phyloP scores from a whole-genome alignment of 2,888 invertebrate genomes.

The Clunio marinus region DNA sequence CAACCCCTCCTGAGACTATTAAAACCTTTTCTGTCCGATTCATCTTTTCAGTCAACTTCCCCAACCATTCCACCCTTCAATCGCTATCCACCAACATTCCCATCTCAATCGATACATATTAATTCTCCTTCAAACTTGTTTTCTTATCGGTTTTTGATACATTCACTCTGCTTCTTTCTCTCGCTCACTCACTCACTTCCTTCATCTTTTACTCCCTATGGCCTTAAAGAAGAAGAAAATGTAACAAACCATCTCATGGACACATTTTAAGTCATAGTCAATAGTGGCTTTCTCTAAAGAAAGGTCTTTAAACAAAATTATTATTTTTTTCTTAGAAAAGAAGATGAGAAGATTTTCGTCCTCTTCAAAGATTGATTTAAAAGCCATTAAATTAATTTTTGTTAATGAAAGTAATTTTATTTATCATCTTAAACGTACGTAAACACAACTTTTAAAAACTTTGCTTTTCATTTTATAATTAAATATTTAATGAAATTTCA shows the following conservation, averaged over 20 bases:
- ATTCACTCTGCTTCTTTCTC: background rate
- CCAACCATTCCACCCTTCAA: background rate
- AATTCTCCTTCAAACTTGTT: slow-evolving; percentile 11
- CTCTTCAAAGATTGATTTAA: background rate
- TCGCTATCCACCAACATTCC: no score
- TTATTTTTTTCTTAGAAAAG: background rate
- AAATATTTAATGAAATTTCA: slow-evolving; percentile 3
- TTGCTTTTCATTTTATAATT: background rate
- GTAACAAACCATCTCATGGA: background rate
- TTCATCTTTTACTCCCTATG: background rate
- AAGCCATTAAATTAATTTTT: slow-evolving; percentile 1
- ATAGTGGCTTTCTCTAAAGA: background rate
- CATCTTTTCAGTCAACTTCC: background rate
- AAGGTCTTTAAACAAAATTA: background rate
- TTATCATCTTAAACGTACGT: background rate
- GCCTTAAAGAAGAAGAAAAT: no score
- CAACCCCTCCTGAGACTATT: slow-evolving; percentile 21
- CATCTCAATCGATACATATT: slow-evolving; percentile 29
- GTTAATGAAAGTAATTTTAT: slow-evolving; percentile 11
- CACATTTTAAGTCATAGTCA: background rate
- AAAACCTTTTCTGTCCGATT: slow-evolving; percentile 24
- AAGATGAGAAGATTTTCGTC: background rate
- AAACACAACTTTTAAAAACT: background rate
- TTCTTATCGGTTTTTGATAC: slow-evolving; percentile 29
- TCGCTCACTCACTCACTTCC: background rate